phyloP scores from a whole-genome alignment of 2,888 invertebrate species.

The Drosophila austrosaltans region DNA sequence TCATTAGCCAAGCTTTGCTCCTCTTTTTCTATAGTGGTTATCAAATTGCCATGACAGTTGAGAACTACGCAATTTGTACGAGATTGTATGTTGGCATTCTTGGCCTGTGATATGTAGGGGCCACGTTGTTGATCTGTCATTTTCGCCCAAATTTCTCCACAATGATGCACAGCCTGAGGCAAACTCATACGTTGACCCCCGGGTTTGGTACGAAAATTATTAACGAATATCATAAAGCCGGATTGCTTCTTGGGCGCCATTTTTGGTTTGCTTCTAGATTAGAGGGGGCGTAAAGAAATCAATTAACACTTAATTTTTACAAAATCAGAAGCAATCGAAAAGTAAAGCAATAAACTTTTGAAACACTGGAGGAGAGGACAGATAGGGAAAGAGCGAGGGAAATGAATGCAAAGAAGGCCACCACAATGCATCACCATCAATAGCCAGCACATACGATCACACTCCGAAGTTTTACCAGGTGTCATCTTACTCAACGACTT shows the following conservation, averaged over 20 bases:
- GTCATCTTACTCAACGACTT: too few relatives aligned
- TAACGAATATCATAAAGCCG: conserved; percentile 77
- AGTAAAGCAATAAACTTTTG: background rate
- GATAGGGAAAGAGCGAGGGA: background rate
- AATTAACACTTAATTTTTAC: too few relatives aligned
- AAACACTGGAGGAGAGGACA: background rate
- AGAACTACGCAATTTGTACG: conserved; percentile 49
- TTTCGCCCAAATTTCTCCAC: conserved; percentile 72
- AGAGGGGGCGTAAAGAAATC: conserved; percentile 8
- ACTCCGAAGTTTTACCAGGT: too few relatives aligned
- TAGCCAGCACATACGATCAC: too few relatives aligned
- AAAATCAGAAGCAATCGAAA: too few relatives aligned
- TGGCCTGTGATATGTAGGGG: conserved; percentile 71
- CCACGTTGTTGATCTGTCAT: conserved; percentile 71
- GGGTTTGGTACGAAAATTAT: conserved; percentile 67
- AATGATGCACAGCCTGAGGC: conserved; percentile 57
- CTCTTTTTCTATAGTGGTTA: conserved; percentile 62
- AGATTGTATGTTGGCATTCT: conserved; percentile 43
- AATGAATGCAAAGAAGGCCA: background rate
- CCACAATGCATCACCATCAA: too few relatives aligned
- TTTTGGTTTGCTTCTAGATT: background rate
- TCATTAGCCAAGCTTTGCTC: conserved; percentile 56
- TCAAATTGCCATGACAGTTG: conserved; percentile 68
- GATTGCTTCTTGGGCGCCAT: conserved; percentile 76
- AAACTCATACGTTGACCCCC: conserved; percentile 50